Conservation (phyloP, 2,113 vertebrate genomes). For the Telmatochromis brichardi region DNA sequence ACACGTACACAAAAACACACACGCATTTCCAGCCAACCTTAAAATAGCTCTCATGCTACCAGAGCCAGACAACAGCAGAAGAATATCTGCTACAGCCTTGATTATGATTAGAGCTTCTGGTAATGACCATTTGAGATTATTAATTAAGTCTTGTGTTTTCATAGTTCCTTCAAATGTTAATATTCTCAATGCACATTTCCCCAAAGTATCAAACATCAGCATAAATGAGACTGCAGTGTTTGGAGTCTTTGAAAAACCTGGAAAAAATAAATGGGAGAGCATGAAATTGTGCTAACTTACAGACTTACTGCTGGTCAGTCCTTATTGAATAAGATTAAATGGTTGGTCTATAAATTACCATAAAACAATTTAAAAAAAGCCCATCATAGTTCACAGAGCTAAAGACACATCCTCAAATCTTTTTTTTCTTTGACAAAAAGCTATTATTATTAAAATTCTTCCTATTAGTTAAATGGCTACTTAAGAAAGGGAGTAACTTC, state of each 20-base stretch:
- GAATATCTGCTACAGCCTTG: background rate
- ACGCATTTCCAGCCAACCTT: conserved; percentile 8
- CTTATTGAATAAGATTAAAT: background rate
- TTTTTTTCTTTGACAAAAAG: background rate
- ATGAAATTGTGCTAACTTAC: background rate
- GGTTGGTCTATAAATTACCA: background rate
- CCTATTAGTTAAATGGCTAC: background rate
- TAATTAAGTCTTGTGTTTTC: background rate
- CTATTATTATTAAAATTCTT: background rate
- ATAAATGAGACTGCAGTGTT: background rate
- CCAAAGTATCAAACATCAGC: background rate
- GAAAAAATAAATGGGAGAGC: background rate
- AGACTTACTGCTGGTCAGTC: background rate
- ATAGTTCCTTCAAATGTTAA: background rate
- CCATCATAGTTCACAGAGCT: background rate
- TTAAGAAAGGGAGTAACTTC: background rate
- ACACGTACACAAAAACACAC: background rate
- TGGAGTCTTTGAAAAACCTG: rapidly evolving
- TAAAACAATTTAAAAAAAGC: background rate
- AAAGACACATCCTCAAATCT: background rate
- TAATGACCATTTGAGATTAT: background rate
- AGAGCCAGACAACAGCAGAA: background rate
- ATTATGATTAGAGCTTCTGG: background rate
- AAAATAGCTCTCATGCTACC: conserved; percentile 39
- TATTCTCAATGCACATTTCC: background rate